Percentiles rank a stretch among this genome's conserved stretches.
Conservation (phyloP, 35 echinoderm and acorn worm species). For the Antedon bifida region DNA sequence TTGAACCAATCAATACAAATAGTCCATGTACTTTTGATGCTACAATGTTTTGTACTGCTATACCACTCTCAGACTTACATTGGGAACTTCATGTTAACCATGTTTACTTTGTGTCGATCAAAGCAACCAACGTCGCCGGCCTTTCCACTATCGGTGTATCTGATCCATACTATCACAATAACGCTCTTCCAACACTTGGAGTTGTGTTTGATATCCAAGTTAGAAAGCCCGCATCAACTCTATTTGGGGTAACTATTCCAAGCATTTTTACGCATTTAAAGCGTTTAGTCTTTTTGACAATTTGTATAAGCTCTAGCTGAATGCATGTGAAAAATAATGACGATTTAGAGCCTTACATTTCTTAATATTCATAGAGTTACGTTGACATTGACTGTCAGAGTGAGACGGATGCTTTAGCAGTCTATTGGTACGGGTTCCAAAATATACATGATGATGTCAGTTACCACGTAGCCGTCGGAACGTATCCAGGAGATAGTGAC, state of each 20-base stretch:
- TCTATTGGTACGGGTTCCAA: constrained; percentile 26
- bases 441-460: constrained; percentile 25
- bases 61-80: constrained; percentile 4
- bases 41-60: constrained; percentile 5
- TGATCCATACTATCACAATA: constrained; percentile 16
- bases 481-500: background rate
- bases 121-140: too few relatives aligned
- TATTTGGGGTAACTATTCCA: too few relatives aligned
- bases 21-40: too few relatives aligned
- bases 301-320: too few relatives aligned
- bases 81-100: constrained; percentile 37
- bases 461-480: constrained; percentile 16
- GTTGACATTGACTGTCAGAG: background rate
- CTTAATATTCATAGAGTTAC: too few relatives aligned
- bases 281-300: too few relatives aligned
- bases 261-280: too few relatives aligned
- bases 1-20: too few relatives aligned
- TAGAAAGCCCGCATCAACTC: too few relatives aligned
- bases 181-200: too few relatives aligned
- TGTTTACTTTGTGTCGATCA: constrained; percentile 20
- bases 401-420: background rate
- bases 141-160: constrained; percentile 9
- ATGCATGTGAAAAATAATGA: too few relatives aligned
- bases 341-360: background rate
- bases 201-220: constrained; percentile 26